phyloP scores from a whole-genome alignment of 2,797 vertebrate species.

The Mycteria americana region DNA sequence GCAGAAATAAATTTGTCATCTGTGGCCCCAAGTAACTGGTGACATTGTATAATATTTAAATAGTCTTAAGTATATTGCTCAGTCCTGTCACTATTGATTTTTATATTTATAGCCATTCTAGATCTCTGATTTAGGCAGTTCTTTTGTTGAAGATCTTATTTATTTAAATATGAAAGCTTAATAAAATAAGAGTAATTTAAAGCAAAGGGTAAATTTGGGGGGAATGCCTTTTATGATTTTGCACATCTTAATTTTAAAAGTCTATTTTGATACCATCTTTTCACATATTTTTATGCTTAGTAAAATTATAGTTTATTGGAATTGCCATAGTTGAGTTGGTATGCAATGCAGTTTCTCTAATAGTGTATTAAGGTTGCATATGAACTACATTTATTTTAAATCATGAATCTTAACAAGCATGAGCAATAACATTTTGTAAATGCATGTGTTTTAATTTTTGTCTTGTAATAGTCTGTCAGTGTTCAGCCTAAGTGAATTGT shows the following conservation, averaged over 20 bases:
- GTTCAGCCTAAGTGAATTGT: not conserved
- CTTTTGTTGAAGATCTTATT: not conserved
- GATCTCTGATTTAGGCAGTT: not conserved
- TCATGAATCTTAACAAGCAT: not conserved
- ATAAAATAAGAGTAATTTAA: not conserved
- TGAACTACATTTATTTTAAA: not conserved
- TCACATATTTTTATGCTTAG: not conserved
- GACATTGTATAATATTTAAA: not conserved
- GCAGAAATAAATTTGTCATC: not conserved
- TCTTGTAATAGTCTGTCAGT: not conserved
- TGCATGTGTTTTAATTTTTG: conserved; percentile 25
- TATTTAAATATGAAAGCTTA: not conserved
- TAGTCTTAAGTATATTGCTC: not conserved
- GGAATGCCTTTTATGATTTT: not conserved
- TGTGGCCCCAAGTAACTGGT: not conserved
- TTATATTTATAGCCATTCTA: not conserved
- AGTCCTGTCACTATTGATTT: not conserved
- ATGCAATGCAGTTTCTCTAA: not conserved
- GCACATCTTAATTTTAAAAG: not conserved
- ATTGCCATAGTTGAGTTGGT: not conserved
- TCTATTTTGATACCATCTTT: not conserved
- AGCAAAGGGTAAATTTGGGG: not conserved
- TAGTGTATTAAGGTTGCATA: not conserved
- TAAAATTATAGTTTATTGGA: not conserved
- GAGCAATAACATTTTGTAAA: conserved; percentile 27